Evolutionary conservation across 2,113 vertebrate genomes (phyloP).

Genomic region (Plotosus lineatus): DNA sequence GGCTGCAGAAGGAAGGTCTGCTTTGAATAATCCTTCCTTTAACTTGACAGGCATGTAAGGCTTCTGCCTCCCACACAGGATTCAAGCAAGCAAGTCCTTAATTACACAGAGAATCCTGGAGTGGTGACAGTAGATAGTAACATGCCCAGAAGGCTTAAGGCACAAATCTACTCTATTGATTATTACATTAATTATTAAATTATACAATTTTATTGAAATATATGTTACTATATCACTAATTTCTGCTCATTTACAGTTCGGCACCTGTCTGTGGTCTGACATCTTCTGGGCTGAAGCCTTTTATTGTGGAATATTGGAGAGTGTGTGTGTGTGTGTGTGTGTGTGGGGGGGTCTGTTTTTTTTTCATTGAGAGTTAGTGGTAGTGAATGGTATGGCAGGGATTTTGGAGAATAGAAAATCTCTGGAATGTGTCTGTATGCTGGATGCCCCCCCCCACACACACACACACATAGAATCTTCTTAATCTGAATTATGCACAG

Average conservation of each 20-base stretch:
- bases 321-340: no score
- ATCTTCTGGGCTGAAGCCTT: not conserved
- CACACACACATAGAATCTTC: no score
- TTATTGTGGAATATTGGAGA: not conserved
- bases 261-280: not conserved
- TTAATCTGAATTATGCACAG: no score
- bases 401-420: no score
- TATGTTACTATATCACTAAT: not conserved
- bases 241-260: not conserved
- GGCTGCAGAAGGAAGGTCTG: conserved; percentile 37
- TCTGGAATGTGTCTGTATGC: no score
- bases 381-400: no score
- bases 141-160: conserved; percentile 5
- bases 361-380: no score
- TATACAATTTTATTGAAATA: not conserved
- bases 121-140: not conserved
- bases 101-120: conserved; percentile 20
- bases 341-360: no score
- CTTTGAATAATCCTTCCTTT: conserved; percentile 54
- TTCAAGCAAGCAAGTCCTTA: conserved; percentile 1
- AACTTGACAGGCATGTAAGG: conserved; percentile 43
- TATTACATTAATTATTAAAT: no score
- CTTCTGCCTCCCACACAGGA: conserved; percentile 28
- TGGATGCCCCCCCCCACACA: no score
- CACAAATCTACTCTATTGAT: not conserved